These are phyloP conservation scores for Leguminivora glycinivorella DNA, from an alignment of 1,140 invertebrate species.

Conservation along the genomic window DNA sequence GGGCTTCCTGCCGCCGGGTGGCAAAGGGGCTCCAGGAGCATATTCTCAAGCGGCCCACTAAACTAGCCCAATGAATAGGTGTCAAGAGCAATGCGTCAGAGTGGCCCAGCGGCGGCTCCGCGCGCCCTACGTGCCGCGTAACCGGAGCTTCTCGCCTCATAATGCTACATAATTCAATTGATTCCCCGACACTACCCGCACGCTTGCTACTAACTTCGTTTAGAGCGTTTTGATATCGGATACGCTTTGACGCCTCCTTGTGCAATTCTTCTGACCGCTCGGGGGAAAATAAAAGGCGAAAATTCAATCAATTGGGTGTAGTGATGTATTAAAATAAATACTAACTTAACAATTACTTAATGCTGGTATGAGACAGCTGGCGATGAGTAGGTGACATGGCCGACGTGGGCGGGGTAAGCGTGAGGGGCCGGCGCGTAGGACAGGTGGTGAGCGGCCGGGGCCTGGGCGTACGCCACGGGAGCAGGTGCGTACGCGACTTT, in stretches of 20 bases:
- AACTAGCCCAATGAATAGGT: conserved; percentile 70
- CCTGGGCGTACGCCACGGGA: conserved; percentile 23
- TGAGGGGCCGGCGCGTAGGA: conserved; percentile 26
- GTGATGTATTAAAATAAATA: conserved; percentile 59
- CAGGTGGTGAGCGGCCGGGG: conserved; percentile 11
- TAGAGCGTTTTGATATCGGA: conserved; percentile 76
- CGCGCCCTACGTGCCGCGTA: conserved; percentile 65
- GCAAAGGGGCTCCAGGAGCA: conserved; percentile 15
- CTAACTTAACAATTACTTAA: conserved; percentile 44
- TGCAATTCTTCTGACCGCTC: conserved; percentile 51
- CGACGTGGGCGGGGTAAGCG: conserved; percentile 30
- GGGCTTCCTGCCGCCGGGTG: conserved; percentile 8
- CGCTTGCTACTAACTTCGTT: conserved; percentile 74
- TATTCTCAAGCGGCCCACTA: conserved; percentile 37
- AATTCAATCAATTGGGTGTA: conserved; percentile 40
- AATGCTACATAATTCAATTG: conserved; percentile 78
- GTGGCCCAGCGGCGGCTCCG: conserved; percentile 45
- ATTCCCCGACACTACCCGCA: conserved; percentile 75
- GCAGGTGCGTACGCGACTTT: conserved; percentile 42
- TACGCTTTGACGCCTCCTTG: conserved; percentile 69
- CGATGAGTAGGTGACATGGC: conserved; percentile 56
- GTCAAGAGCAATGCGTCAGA: conserved; percentile 71
- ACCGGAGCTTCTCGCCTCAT: conserved; percentile 70
- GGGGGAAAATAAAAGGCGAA: conserved; percentile 48
- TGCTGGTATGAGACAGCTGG: conserved; percentile 60